Base-by-base conservation (phyloP, 2,797 vertebrate genomes). In the Taeniopygia guttata region DNA sequence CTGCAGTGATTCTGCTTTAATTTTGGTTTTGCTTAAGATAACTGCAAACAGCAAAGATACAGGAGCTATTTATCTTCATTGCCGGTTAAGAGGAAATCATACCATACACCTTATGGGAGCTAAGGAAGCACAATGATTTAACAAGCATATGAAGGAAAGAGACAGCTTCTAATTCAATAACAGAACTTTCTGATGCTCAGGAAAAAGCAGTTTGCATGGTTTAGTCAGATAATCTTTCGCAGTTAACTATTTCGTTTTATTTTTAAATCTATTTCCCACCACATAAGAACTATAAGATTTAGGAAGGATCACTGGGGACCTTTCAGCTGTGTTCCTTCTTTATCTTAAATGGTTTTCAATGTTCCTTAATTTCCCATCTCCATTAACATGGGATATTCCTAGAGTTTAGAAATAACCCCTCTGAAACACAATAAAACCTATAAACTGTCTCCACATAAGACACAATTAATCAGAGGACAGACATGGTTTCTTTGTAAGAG, bases 1-100 rank as follows among this genome's bases (percentile, higher is more conserved):
- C 32, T 5, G 10, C 16, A 56, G 54, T 21, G 43, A 52, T 60
- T 90, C 76, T 51, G 52, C 68, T 90, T 88, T 80, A 70, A 74
- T 88, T 96, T 93, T 72, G 59, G 22, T 79, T 94, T 95, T 90
- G 62, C 51, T 95, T 95, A 92, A 86, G 92, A 92, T 91, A 97
- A 93, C 42, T 63, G 36, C 60, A 93, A 34, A 73, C 75, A 87
- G 72, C 30, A 43, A 21, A 86, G 68, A 87, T 81, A 94, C 55
- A 64, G 11, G 38, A 89, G 84, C 69, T 87, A 80, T 93, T 96
- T 93, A 89, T 96, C 92, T 95, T 94, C 80, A 80, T 88, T 87
- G 81, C 84, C 69, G 54, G 69, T 69, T 92, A 92, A 95, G 83
- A 94, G 88, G 56, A 89, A 92, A 93, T 94, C 2, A 45, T 58